These are phyloP conservation scores for Elachura formosa DNA, from an alignment of 2,113 vertebrate species.

Conservation along the genomic window DNA sequence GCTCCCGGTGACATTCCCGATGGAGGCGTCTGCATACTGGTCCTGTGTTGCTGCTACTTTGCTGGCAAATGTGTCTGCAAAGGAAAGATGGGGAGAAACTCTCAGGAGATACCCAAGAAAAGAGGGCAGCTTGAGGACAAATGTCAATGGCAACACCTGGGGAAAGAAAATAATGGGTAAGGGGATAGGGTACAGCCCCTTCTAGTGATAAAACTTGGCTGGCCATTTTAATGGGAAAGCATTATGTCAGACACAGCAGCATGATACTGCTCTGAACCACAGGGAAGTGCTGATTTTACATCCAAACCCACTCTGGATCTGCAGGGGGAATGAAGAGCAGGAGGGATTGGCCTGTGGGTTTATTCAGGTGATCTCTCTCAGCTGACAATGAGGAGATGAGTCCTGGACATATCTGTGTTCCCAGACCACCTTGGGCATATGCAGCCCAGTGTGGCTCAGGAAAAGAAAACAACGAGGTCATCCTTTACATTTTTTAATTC, in stretches of 20 bases:
- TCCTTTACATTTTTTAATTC: neutral
- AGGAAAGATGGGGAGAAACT: neutral
- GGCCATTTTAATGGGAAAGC: neutral
- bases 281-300: neutral
- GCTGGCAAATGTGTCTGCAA: constrained; percentile 93
- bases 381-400: neutral
- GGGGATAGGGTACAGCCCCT: neutral
- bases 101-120: neutral
- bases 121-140: neutral
- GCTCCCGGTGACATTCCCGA: constrained; percentile 95
- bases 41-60: constrained; percentile 94
- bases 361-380: neutral
- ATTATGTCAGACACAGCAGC: neutral
- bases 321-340: neutral
- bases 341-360: neutral
- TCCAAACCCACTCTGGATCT: neutral
- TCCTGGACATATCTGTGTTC: neutral
- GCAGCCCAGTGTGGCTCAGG: neutral
- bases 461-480: neutral
- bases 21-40: constrained; percentile 94
- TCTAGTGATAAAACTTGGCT: neutral
- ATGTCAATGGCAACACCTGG: neutral
- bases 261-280: neutral
- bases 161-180: neutral
- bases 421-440: neutral